phyloP scores from a whole-genome alignment of 2,113 vertebrate species.

The Rattus rattus region DNA sequence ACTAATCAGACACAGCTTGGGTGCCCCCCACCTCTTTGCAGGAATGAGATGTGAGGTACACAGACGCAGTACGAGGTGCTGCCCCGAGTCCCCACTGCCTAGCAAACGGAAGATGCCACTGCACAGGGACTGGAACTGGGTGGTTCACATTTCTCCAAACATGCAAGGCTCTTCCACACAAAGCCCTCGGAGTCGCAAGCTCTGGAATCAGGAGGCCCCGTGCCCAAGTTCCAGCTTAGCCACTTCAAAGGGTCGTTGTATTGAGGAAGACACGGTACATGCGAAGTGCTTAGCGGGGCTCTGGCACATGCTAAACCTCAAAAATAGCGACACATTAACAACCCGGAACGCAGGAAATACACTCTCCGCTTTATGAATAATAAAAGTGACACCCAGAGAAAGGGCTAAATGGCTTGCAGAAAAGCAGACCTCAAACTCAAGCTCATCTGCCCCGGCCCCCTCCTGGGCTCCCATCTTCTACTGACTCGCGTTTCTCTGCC shows the following conservation, averaged over 20 bases:
- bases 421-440: background rate
- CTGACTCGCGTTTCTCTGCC: background rate
- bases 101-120: background rate
- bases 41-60: background rate
- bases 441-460: background rate
- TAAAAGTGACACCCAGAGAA: constrained; percentile 21
- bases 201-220: background rate
- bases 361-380: constrained; percentile 19
- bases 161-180: background rate
- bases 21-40: no score
- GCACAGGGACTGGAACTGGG: background rate
- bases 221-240: background rate
- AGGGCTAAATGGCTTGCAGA: background rate
- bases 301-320: background rate
- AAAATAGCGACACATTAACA: background rate
- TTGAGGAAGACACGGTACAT: background rate
- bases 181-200: background rate
- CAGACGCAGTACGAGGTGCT: background rate
- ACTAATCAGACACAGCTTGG: background rate
- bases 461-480: background rate
- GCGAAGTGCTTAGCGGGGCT: background rate
- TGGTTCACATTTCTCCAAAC: background rate
- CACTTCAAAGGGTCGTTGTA: background rate
- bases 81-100: background rate
- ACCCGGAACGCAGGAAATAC: background rate